phyloP scores from a whole-genome alignment of 30 jellyfish, hydroid and myxozoan genomes.

The Aurelia sp. region DNA sequence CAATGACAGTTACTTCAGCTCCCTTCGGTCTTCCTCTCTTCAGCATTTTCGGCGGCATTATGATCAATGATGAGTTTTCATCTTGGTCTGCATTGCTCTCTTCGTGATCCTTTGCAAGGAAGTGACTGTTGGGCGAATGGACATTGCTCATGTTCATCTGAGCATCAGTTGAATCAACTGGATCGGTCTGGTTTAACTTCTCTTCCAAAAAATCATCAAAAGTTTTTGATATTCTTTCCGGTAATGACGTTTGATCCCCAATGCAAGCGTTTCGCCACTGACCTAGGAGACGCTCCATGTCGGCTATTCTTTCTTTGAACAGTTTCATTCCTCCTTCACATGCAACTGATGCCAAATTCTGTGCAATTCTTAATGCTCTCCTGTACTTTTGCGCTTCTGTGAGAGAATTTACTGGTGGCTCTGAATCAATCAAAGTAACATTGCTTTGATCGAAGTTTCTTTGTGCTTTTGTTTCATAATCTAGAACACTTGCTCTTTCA shows the following conservation, averaged over 20 bases:
- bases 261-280: not conserved
- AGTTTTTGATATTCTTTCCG: not conserved
- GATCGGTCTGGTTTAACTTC: not conserved
- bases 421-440: not conserved
- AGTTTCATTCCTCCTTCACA: constrained; percentile 65
- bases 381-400: constrained; percentile 35
- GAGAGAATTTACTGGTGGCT: not conserved
- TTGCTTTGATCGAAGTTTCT: not conserved
- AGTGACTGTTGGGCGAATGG: not conserved
- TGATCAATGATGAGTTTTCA: not conserved
- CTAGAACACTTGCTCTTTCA: constrained; percentile 3
- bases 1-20: constrained; percentile 41
- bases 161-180: not conserved
- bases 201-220: constrained; percentile 18
- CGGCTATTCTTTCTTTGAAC: constrained; percentile 19
- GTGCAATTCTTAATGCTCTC: constrained; percentile 22
- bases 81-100: not conserved
- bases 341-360: constrained; percentile 46
- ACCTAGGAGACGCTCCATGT: constrained; percentile 22
- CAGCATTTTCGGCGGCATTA: constrained; percentile 35
- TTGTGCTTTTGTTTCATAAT: not conserved
- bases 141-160: not conserved
- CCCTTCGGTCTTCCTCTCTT: constrained; percentile 55
- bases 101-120: not conserved
- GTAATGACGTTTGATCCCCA: not conserved